Evolutionary conservation across 2,888 invertebrate species (phyloP), one percentile per base, ranked within the genome.

Genomic region (Tachina lurida): DNA sequence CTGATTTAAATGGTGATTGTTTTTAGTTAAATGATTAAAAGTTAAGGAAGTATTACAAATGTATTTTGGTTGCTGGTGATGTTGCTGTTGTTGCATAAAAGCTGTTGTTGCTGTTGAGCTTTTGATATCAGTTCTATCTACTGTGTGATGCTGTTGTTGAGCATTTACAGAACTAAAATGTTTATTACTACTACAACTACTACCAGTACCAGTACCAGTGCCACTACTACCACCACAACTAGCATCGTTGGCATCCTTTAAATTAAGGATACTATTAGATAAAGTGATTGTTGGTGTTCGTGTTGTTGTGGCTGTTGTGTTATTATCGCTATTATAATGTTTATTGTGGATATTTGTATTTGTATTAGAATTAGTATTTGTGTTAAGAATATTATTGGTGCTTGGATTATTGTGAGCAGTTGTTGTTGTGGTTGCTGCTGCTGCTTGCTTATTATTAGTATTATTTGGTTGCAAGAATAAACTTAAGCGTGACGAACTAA

Each of bases 401-500:
- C 80, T 87, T 90, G 89, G 84, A 87, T 82, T 88, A 81, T 88
- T 45, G n/a, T 19, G 89, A 89, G 85, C 88, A 88, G 87, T 84
- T 85, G 88, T 84, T 85, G 88, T 22, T 80, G 86, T 71, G 68
- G 74, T 60, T 62, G 70, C 3, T 49, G 43, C 19, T 81, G 86
- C 71, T 81, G 79, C 52, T 70, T 60, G 1, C 58, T 79, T 62
- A 65, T 52, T 75, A 73, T 65, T 84, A 67, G 81, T 67, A 74
- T 58, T 82, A 82, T 83, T 70, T 78, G 91, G 86, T 84, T 92
- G 92, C 90, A 91, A 89, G 60, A 92, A 92, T 78, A 92, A 87
- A 82, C 92, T 92, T 63, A 92, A 89, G 19, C 92, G 90, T 80
- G 91, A 92, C 22, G 92, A 91, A 77, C 91, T 92, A 58, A 92